A percentile compares a stretch with the other conserved stretches of the same genome.
These are phyloP conservation scores for Eupithecia dodoneata DNA, from an alignment of 2,888 invertebrate genomes.

Conservation along the genomic window DNA sequence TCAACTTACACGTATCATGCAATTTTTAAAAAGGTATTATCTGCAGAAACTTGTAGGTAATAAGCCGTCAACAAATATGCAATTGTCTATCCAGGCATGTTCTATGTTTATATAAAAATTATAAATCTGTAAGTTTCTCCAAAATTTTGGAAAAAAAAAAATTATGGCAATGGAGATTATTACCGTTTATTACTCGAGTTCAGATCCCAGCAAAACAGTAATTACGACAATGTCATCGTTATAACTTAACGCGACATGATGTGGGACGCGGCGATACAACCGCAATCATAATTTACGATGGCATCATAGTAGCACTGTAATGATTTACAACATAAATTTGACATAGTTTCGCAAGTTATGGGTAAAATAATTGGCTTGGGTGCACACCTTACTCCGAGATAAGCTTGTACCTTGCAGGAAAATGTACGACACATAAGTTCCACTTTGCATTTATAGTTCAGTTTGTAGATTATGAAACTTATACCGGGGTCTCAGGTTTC, in stretches of 20 bases:
- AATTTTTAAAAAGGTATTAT: no score
- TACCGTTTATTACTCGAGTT: constrained; percentile 35
- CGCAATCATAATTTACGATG: constrained; percentile 39
- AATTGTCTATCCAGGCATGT: no score
- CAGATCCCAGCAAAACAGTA: constrained; percentile 30
- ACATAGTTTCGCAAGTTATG: constrained; percentile 29
- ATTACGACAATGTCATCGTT: constrained; percentile 38
- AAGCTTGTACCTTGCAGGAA: constrained; percentile 7
- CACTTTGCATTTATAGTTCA: constrained; percentile 3
- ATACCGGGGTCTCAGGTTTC: background rate
- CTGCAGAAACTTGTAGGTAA: no score
- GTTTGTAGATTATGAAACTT: background rate
- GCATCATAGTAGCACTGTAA: constrained; percentile 38
- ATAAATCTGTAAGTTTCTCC: no score
- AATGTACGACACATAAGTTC: constrained; percentile 8
- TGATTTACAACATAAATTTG: constrained; percentile 32
- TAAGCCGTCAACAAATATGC: no score
- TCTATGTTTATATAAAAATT: no score
- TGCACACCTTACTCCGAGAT: constrained; percentile 5
- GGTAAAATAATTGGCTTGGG: constrained; percentile 16
- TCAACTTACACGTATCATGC: no score
- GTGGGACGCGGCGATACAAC: constrained; percentile 37
- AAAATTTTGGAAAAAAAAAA: no score
- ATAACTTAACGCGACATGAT: constrained; percentile 29
- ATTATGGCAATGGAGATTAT: background rate